phyloP scores from a whole-genome alignment of 23 tunicate species.

The Aplidium turbinatum region DNA sequence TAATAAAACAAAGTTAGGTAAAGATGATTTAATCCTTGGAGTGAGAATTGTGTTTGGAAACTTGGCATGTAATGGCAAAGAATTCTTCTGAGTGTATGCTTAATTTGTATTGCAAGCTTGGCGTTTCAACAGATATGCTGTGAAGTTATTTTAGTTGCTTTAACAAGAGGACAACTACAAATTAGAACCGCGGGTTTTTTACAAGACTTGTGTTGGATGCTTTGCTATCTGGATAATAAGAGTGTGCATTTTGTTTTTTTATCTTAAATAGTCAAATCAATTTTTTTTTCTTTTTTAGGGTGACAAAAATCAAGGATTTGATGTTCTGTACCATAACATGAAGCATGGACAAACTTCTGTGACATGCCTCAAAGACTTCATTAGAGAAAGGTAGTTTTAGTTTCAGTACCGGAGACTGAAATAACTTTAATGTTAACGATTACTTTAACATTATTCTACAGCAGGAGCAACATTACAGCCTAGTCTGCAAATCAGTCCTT shows the following conservation, averaged over 20 bases:
- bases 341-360: conserved; percentile 86
- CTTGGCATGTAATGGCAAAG: no score
- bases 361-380: conserved; percentile 71
- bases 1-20: no score
- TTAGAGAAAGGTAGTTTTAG: conserved; percentile 69
- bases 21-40: no score
- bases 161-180: not conserved
- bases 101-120: not conserved
- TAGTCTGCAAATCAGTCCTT: no score
- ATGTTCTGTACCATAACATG: conserved; percentile 80
- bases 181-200: not conserved
- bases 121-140: not conserved
- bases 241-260: not conserved
- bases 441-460: no score
- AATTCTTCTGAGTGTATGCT: no score
- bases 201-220: not conserved
- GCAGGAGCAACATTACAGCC: no score
- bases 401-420: not conserved
- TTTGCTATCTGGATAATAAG: not conserved
- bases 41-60: no score
- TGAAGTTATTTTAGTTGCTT: not conserved
- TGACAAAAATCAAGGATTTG: conserved; percentile 82
- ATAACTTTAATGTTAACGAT: not conserved
- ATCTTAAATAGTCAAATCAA: not conserved
- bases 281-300: conserved; percentile 58